Evolutionary conservation across 2,888 invertebrate species (phyloP).

Genomic region (Lasioglossum figueresi): DNA sequence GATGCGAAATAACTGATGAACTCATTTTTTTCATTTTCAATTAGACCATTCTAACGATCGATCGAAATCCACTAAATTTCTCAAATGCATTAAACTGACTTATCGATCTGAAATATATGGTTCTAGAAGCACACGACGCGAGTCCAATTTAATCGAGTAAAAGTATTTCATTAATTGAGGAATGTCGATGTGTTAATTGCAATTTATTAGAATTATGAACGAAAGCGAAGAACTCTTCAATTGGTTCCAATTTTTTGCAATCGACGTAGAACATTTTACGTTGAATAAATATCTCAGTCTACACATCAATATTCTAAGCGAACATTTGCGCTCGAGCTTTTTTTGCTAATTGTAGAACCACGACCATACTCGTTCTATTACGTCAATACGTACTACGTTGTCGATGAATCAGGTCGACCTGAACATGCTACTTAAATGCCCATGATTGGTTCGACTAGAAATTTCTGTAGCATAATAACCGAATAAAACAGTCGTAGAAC

Average conservation of each 20-base stretch:
- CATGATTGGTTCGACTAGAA: background rate
- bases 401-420: background rate
- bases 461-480: background rate
- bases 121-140: background rate
- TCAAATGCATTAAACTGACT: background rate
- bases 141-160: background rate
- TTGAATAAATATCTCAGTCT: background rate
- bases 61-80: background rate
- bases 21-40: too few relatives aligned
- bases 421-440: background rate
- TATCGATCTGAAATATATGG: background rate
- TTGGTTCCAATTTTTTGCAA: background rate
- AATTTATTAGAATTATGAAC: background rate
- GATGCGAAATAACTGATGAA: too few relatives aligned
- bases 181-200: background rate
- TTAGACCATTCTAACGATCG: background rate
- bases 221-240: background rate
- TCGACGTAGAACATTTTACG: background rate
- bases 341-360: background rate
- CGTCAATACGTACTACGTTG: background rate
- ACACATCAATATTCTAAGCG: background rate
- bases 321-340: background rate
- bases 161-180: background rate
- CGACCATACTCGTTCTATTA: background rate
- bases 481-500: background rate